A percentile compares a stretch with the other conserved stretches of the same genome.
These are phyloP conservation scores for Apogon hyalosoma DNA, from an alignment of 2,797 vertebrate species.

Conservation along the genomic window DNA sequence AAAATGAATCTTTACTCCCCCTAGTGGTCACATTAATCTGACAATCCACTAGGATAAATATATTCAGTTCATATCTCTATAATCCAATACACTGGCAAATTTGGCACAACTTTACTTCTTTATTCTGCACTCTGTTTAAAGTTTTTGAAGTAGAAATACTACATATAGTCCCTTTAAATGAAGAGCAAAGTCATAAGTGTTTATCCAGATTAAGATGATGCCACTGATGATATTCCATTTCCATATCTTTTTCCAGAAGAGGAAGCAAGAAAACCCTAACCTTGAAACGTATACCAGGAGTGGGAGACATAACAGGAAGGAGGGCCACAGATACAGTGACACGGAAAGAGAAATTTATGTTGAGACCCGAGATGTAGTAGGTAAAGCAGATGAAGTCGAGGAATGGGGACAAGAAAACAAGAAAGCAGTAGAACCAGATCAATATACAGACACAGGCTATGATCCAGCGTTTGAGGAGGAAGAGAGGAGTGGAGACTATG, in stretches of 20 bases:
- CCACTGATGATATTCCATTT: neutral
- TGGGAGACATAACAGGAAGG: constrained; percentile 31
- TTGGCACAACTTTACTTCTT: too few species aligned
- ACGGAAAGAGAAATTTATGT: constrained; percentile 12
- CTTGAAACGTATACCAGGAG: neutral
- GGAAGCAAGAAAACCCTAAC: constrained; percentile 51
- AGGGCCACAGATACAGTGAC: constrained; percentile 29
- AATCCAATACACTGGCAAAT: too few species aligned
- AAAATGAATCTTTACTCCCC: too few species aligned
- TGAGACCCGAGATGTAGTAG: constrained; percentile 18
- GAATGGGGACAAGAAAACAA: constrained; percentile 31
- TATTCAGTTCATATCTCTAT: too few species aligned
- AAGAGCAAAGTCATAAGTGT: neutral
- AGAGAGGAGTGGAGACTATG: constrained; percentile 74
- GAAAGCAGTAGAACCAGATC: constrained; percentile 8
- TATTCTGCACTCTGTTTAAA: too few species aligned
- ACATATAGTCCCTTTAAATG: too few species aligned
- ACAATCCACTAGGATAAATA: too few species aligned
- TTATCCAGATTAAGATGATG: neutral
- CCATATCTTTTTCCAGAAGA: constrained; percentile 55
- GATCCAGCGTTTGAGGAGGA: constrained; percentile 53
- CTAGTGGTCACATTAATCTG: too few species aligned
- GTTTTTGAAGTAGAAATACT: too few species aligned
- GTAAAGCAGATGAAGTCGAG: constrained; percentile 26
- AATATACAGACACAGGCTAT: constrained; percentile 20